A percentile compares a stretch with the other conserved stretches of the same genome.
These are phyloP conservation scores for Seriola dumerili DNA, from an alignment of 2,113 vertebrate species.

Conservation along the genomic window DNA sequence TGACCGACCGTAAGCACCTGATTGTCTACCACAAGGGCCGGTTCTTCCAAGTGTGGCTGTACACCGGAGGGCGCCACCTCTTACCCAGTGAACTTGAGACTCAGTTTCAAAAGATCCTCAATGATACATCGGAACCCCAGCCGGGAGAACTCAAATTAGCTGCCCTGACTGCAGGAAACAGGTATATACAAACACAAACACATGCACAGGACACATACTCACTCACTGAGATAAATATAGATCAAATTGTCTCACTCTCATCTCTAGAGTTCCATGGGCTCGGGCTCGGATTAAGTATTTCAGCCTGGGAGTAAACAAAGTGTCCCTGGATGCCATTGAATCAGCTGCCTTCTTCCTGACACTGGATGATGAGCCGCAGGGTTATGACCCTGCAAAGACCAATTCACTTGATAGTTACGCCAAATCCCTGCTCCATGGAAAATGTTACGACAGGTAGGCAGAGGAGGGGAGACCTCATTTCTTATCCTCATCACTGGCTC, in stretches of 20 bases:
- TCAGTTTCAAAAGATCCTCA: slow-evolving; percentile 94
- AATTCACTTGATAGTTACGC: slow-evolving; percentile 89
- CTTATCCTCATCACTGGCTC: neutral
- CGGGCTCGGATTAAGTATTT: slow-evolving; percentile 89
- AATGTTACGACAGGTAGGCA: slow-evolving; percentile 91
- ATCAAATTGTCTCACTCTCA: neutral
- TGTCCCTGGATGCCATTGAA: slow-evolving; percentile 89
- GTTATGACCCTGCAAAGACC: slow-evolving; percentile 73
- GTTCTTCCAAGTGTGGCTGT: slow-evolving; percentile 92
- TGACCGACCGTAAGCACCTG: slow-evolving; percentile 90
- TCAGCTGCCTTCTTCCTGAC: slow-evolving; percentile 92
- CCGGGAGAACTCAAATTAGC: slow-evolving; percentile 90
- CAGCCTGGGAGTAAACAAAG: slow-evolving; percentile 86
- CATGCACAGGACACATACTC: neutral
- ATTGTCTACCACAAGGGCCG: slow-evolving; percentile 92
- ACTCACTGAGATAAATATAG: neutral
- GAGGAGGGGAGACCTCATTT: neutral
- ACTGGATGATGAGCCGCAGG: slow-evolving; percentile 89
- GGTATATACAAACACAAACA: slow-evolving; percentile 74
- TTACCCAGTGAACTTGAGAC: slow-evolving; percentile 89
- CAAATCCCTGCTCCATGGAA: slow-evolving; percentile 94
- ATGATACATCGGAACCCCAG: slow-evolving; percentile 87
- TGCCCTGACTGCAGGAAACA: slow-evolving; percentile 90
- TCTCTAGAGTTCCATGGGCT: slow-evolving; percentile 91
- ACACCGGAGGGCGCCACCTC: slow-evolving; percentile 88